phyloP scores from a whole-genome alignment of 2,797 vertebrate species.

The Knipowitschia caucasica region DNA sequence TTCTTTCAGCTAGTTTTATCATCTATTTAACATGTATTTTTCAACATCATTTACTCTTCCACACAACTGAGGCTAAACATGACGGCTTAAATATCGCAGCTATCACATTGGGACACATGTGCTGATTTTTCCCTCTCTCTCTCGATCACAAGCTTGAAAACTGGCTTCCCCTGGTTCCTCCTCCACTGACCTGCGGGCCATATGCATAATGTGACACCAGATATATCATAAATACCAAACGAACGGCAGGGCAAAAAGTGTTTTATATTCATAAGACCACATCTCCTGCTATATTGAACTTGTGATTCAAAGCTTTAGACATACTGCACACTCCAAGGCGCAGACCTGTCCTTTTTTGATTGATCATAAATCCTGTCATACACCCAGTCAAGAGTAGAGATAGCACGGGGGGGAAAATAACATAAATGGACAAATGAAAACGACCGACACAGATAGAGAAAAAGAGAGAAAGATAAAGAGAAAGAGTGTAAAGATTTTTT shows the following conservation, averaged over 20 bases:
- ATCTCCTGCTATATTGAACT: conserved; percentile 23
- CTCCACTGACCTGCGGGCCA: conserved; percentile 15
- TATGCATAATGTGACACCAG: conserved; percentile 36
- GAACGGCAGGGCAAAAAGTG: conserved; percentile 17
- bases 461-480: neutral
- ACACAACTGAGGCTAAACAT: neutral
- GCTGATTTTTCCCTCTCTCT: conserved; percentile 21
- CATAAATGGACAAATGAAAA: conserved; percentile 58
- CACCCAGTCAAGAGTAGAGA: conserved; percentile 28
- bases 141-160: conserved; percentile 36
- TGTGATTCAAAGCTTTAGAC: conserved; percentile 26
- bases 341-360: conserved; percentile 25
- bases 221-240: conserved; percentile 28
- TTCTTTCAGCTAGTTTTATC: neutral
- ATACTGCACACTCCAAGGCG: conserved; percentile 24
- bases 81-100: conserved; percentile 9
- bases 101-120: conserved; percentile 17
- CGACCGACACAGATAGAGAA: conserved; percentile 42
- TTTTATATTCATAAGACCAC: conserved; percentile 25
- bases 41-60: too few species aligned
- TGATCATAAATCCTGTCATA: conserved; percentile 57
- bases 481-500: conserved; percentile 16
- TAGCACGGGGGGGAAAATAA: conserved; percentile 32
- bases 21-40: too few species aligned
- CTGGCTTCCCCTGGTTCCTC: conserved; percentile 29